These are phyloP conservation scores for Lasioglossum lativentre DNA, from an alignment of 2,888 invertebrate genomes.

Conservation along the genomic window DNA sequence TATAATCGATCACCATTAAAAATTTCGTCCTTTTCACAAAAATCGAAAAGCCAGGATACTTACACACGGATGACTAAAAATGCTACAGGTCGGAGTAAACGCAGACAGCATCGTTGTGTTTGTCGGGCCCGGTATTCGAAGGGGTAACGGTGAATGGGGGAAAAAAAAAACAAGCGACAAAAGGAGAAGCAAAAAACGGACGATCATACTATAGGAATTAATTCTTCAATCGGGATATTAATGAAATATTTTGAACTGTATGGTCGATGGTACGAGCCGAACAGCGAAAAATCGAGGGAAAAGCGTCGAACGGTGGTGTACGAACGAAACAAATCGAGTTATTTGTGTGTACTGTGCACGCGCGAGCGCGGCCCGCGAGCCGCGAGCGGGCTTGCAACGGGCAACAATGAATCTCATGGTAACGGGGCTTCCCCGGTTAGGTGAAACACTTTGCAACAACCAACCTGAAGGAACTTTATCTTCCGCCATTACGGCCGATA, in stretches of 20 bases:
- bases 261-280: conserved; percentile 6
- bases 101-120: neutral
- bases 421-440: neutral
- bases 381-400: neutral
- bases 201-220: conserved; percentile 3
- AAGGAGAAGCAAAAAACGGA: neutral
- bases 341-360: conserved; percentile 15
- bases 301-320: conserved; percentile 24
- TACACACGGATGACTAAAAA: neutral
- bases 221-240: conserved; percentile 8
- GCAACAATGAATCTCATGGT: conserved; percentile 20
- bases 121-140: too few relatives aligned
- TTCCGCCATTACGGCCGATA: conserved; percentile 53
- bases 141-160: neutral
- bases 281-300: conserved; percentile 21
- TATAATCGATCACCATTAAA: neutral
- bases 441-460: conserved; percentile 23
- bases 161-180: neutral
- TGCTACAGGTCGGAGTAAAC: neutral
- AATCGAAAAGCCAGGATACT: neutral
- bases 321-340: conserved; percentile 29
- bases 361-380: neutral
- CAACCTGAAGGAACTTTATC: conserved; percentile 35
- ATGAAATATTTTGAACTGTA: conserved; percentile 13
- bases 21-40: neutral